Evolutionary conservation across 2,888 invertebrate genomes (phyloP).

Genomic region (Drosophila prostipennis): DNA sequence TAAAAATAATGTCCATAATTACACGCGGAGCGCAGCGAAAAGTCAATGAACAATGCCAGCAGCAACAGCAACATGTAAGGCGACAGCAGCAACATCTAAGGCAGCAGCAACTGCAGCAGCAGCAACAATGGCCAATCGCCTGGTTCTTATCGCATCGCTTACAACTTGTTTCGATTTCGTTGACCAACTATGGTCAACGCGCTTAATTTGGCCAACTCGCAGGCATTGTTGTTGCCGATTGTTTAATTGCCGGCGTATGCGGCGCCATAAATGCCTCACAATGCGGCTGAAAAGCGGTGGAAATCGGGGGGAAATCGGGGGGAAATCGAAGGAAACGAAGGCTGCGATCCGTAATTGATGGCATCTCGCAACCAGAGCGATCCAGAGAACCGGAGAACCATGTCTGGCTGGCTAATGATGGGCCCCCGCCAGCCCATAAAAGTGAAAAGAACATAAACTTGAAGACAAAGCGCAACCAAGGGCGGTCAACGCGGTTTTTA

Average conservation of each 20-base stretch:
- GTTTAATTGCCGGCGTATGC: slow-evolving; percentile 75
- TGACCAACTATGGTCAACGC: slow-evolving; percentile 70
- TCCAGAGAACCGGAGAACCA: slow-evolving; percentile 11
- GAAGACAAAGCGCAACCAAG: slow-evolving; percentile 29
- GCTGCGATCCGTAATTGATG: slow-evolving; percentile 56
- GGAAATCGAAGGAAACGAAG: slow-evolving; percentile 18
- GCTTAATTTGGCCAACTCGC: slow-evolving; percentile 69
- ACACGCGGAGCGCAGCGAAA: slow-evolving; percentile 55
- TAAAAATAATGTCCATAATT: slow-evolving; percentile 72
- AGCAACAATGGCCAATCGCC: slow-evolving; percentile 30
- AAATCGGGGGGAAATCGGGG: slow-evolving; percentile 7
- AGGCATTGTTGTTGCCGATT: slow-evolving; percentile 71
- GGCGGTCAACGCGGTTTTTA: neutral
- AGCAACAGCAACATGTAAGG: slow-evolving; percentile 44
- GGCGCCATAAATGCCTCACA: slow-evolving; percentile 75
- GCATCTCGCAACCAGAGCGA: slow-evolving; percentile 3
- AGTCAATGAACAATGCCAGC: slow-evolving; percentile 68
- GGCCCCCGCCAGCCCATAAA: slow-evolving; percentile 45
- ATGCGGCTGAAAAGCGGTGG: slow-evolving; percentile 38
- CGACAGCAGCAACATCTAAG: slow-evolving; percentile 18
- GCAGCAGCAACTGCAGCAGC: slow-evolving; percentile 23
- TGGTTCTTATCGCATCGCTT: slow-evolving; percentile 75
- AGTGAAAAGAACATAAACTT: slow-evolving; percentile 53
- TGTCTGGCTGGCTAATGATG: slow-evolving; percentile 59
- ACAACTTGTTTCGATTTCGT: slow-evolving; percentile 79